phyloP scores from a whole-genome alignment of 2,113 vertebrate species.

The Leucopsar rothschildi region DNA sequence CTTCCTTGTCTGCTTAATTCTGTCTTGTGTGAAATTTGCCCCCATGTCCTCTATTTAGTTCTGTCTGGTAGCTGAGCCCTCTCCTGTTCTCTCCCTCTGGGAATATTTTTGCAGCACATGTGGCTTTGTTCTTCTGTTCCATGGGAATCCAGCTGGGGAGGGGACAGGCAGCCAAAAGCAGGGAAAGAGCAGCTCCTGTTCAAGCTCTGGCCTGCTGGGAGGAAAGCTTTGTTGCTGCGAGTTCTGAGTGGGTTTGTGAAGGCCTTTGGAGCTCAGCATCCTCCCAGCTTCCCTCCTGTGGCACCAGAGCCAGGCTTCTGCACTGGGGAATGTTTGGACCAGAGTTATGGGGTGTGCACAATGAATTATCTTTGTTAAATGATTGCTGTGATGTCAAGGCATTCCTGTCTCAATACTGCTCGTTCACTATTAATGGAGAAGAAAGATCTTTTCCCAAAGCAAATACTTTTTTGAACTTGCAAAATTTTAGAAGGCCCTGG shows the following conservation, averaged over 20 bases:
- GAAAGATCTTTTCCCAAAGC: background rate
- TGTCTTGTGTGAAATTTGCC: background rate
- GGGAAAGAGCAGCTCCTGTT: background rate
- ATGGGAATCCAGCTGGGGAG: background rate
- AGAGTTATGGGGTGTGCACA: background rate
- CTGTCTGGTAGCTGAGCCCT: background rate
- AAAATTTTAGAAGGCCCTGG: background rate
- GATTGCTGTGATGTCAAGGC: background rate
- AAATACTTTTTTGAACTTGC: background rate
- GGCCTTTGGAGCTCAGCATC: accelerated
- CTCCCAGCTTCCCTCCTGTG: background rate
- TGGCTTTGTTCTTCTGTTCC: background rate
- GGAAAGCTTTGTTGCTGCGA: background rate
- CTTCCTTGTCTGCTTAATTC: background rate
- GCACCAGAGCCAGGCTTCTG: background rate
- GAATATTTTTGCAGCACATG: background rate
- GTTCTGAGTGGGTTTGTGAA: background rate
- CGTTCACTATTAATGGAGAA: background rate
- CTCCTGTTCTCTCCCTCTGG: background rate
- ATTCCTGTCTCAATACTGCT: background rate
- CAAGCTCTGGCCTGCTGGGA: background rate
- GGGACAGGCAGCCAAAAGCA: background rate
- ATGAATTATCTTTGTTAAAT: background rate
- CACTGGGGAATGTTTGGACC: background rate
- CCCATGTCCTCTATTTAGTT: background rate